Evolutionary conservation across 2,888 invertebrate species (phyloP).

Genomic region (Eudemis profundana): DNA sequence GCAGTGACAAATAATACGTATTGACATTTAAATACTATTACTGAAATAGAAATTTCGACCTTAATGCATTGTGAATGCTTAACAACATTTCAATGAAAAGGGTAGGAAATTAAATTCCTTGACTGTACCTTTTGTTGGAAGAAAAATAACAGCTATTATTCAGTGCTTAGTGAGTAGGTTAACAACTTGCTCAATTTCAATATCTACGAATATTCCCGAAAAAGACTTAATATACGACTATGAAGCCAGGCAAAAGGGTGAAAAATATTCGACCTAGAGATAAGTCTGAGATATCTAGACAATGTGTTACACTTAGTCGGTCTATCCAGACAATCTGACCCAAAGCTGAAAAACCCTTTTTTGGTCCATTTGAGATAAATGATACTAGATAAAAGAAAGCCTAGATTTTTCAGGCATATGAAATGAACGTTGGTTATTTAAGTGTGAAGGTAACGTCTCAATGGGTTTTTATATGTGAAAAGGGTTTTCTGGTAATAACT

Average conservation of each 20-base stretch:
- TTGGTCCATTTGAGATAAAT: constrained; percentile 6
- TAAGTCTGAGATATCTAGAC: neutral
- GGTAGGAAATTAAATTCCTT: no score
- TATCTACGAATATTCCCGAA: neutral
- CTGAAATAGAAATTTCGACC: no score
- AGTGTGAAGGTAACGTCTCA: neutral
- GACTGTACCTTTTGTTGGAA: no score
- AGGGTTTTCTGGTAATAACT: neutral
- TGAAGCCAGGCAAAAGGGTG: no score
- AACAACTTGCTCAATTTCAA: neutral
- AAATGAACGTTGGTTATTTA: neutral
- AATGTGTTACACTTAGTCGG: constrained; percentile 5
- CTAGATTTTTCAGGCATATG: neutral
- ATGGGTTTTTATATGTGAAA: neutral
- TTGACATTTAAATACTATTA: no score
- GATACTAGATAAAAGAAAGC: constrained; percentile 1
- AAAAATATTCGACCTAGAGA: neutral
- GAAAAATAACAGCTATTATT: no score
- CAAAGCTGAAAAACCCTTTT: neutral
- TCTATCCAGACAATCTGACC: neutral
- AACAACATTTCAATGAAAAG: no score
- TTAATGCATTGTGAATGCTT: no score
- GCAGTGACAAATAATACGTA: no score
- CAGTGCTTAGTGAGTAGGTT: no score
- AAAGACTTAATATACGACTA: neutral